Base-by-base conservation (phyloP, 2,797 vertebrate genomes). In the Typhlichthys subterraneus region DNA sequence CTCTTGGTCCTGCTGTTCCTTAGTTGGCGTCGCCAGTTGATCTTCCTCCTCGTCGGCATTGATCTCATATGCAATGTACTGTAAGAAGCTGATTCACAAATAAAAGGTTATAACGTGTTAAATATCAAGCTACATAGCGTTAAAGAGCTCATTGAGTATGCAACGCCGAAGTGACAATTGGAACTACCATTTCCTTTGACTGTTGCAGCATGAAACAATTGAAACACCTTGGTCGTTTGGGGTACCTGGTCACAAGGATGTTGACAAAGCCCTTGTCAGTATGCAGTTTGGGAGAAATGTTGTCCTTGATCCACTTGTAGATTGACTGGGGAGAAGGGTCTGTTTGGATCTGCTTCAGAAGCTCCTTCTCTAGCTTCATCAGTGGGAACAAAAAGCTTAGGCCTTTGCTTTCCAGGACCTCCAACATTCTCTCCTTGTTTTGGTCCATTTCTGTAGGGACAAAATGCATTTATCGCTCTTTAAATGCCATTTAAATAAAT, bases 231-330 rank as follows among this genome's bases (percentile, higher is more conserved):
- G 10, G 33, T 11, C 9, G 4, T 33, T 5, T 52, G 29, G 77
- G 47, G 19, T 79, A 99, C 98, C 98, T 99, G 88, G 97, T 99
- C 90, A 98, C 94, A 73, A 99, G 95, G 88, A 99, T 99, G 94
- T 99, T 99, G 91, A 99, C 93, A 88, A 99, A 99, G 89, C 96
- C 97, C 91, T 95, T 97, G 93, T 99, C 97, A 53, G 94, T 94
- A 93, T 99, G 97, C 82, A 99, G 97, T 87, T 96, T 98, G 63
- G 95, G 95, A 72, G 97, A 99, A 86, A 99, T 97, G 91, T 99
- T 99, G 88, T 99, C 98, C 89, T 99, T 98, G 91, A 99, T 99
- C 98, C 98, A 99, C 85, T 99, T 99, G 88, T 99, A 99, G 88
- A 99, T 98, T 19, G 95, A 91, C 88, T 98, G 97, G 62, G 98